A percentile compares a stretch with the other conserved stretches of the same genome.
Conservation (phyloP, 2,888 invertebrate species). For the Hipparchia semele region DNA sequence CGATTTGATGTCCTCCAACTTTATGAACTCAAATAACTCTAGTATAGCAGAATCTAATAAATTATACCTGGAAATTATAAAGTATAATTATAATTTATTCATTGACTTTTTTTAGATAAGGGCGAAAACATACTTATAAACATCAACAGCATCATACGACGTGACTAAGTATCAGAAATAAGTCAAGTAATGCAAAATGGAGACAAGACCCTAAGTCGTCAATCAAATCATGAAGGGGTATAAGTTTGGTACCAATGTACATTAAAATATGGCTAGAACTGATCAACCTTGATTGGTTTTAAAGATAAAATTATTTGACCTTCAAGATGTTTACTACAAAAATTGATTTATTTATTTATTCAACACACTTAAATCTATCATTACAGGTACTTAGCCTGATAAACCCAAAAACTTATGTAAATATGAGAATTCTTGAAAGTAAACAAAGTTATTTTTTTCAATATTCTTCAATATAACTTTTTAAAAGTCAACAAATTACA, state of each 20-base stretch:
- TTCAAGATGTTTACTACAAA: background rate
- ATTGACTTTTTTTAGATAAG: background rate
- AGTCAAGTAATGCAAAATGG: no score
- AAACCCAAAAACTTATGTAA: no score
- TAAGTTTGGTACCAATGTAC: background rate
- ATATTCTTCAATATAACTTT: no score
- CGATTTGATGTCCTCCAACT: conserved; percentile 95
- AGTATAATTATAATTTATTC: background rate
- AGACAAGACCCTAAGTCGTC: no score
- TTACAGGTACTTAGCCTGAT: no score
- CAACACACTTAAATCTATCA: no score
- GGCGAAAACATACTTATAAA: no score
- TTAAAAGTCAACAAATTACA: no score
- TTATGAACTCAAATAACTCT: conserved; percentile 99
- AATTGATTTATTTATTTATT: no score
- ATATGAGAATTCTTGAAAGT: background rate
- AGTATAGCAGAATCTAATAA: conserved; percentile 99
- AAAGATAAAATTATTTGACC: background rate
- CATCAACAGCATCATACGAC: no score
- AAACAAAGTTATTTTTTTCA: background rate
- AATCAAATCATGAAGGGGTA: no score
- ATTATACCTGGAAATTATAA: conserved; percentile 88
- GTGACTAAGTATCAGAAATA: no score
- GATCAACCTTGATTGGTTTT: background rate
- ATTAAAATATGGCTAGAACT: background rate